Conservation (phyloP, 1,140 invertebrate species). For the Drosophila ogumai region DNA sequence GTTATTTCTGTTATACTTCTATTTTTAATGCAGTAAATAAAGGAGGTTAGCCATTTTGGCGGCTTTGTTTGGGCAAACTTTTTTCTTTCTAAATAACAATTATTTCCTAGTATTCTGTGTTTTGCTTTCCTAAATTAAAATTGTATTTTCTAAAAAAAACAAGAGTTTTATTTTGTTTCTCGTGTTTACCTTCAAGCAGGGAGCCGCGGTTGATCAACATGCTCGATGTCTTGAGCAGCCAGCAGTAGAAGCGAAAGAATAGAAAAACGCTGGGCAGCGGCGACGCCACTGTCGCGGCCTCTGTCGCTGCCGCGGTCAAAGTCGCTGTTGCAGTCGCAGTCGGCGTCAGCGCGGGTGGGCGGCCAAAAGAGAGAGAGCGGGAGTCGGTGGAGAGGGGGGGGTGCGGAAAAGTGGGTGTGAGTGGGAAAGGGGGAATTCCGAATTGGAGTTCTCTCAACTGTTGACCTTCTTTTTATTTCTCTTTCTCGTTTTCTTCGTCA, state of each 20-base stretch:
- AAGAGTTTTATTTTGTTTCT: not conserved
- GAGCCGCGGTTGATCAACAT: constrained; percentile 77
- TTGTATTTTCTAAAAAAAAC: not conserved
- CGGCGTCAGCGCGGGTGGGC: constrained; percentile 16
- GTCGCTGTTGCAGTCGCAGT: not conserved
- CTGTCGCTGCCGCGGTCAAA: constrained; percentile 12
- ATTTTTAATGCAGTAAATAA: no score
- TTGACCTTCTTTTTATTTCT: constrained; percentile 67
- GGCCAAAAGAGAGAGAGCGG: not conserved
- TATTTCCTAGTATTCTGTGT: no score
- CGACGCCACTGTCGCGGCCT: constrained; percentile 38
- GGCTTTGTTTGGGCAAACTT: no score
- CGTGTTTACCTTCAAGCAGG: constrained; percentile 69
- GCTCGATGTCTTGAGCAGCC: constrained; percentile 63
- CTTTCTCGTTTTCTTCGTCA: constrained; percentile 23
- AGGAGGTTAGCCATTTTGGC: no score
- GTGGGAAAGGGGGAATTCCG: constrained; percentile 2
- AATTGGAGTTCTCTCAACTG: constrained; percentile 25
- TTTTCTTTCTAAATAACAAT: no score
- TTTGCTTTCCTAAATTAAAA: no score
- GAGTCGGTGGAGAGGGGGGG: not conserved
- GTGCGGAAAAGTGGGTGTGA: not conserved
- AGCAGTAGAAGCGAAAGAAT: constrained; percentile 68
- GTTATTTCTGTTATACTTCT: not conserved
- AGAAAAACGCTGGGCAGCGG: constrained; percentile 66